Base-by-base conservation (phyloP, 2,797 vertebrate genomes). In the Vultur gryphus region DNA sequence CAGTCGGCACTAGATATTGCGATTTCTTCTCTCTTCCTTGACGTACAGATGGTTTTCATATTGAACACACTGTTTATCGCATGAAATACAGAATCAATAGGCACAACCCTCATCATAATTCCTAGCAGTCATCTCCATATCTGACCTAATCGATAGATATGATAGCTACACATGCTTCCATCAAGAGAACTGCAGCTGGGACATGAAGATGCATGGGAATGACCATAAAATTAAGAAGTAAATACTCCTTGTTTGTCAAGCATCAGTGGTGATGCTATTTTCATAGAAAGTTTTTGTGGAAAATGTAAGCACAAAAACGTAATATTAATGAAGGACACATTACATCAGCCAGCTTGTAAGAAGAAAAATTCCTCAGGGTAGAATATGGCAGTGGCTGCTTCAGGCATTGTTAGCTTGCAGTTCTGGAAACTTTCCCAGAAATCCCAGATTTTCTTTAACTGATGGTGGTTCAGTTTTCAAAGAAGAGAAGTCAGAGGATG, bases 351-450 rank as follows among this genome's bases (percentile, higher is more conserved):
- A 77, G 31, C 26, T 81, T 87, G 49, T 66, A 84, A 80, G 55
- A 76, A 57, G 37, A 71, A 85, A 83, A 54, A 49, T 52, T 90
- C 46, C 49, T 92, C 29, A 55, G 10, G 0, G 0, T 43, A 59
- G 69, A 89, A 33, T 79, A 81, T 65, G 67, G 33, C 70, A 70
- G 23, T 55, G 76, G 20, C 57, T 78, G 67, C 57, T 84, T 84
- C 70, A 93, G 72, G 67, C 86, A 71, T 90, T 91, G 67, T 90
- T 87, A 83, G 43, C 64, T 83, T 92, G 49, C 35, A 71, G 41
- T 89, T 91, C 81, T 96, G 93, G 84, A 85, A 61, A 28, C 43
- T 81, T 81, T 93, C 78, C 67, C 78, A 88, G 79, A 95, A 95
- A 83, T 95, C 49, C 21, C 81, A 72, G 23, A 20, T 89, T 93